Evolutionary conservation across 2,113 vertebrate species (phyloP).

Genomic region (Myiopsitta monachus): DNA sequence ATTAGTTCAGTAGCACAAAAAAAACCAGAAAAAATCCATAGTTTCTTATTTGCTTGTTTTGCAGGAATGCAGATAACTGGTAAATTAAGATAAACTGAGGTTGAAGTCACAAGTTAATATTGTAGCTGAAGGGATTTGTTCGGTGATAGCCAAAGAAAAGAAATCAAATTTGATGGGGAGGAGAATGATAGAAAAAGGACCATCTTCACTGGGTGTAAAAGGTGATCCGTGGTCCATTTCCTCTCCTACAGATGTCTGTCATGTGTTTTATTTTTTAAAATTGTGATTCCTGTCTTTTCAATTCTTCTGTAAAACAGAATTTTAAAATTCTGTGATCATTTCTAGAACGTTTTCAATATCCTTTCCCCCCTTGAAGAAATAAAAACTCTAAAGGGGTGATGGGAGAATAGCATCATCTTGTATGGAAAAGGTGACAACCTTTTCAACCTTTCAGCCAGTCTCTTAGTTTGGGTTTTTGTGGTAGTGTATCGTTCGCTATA

Average conservation of each 20-base stretch:
- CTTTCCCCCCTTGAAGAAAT: fast-evolving
- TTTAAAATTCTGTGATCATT: background rate
- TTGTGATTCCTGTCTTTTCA: background rate
- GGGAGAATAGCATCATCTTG: background rate
- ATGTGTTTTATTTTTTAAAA: background rate
- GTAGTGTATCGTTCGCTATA: background rate
- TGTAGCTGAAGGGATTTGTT: background rate
- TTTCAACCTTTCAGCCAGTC: background rate
- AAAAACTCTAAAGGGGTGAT: background rate
- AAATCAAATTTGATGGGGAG: background rate
- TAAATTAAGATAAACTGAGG: background rate
- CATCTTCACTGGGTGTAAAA: background rate
- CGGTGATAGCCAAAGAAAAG: background rate
- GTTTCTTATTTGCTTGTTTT: background rate
- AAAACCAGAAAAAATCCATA: background rate
- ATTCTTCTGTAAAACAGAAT: background rate
- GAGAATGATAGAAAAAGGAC: background rate
- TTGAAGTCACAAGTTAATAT: background rate
- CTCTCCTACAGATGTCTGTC: background rate
- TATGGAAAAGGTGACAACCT: background rate
- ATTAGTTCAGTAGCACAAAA: background rate
- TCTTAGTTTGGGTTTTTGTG: background rate
- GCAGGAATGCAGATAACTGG: background rate
- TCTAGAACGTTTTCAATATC: background rate
- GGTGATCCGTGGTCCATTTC: background rate